phyloP scores from a whole-genome alignment of 2,888 invertebrate species.

The Melieria omissa region DNA sequence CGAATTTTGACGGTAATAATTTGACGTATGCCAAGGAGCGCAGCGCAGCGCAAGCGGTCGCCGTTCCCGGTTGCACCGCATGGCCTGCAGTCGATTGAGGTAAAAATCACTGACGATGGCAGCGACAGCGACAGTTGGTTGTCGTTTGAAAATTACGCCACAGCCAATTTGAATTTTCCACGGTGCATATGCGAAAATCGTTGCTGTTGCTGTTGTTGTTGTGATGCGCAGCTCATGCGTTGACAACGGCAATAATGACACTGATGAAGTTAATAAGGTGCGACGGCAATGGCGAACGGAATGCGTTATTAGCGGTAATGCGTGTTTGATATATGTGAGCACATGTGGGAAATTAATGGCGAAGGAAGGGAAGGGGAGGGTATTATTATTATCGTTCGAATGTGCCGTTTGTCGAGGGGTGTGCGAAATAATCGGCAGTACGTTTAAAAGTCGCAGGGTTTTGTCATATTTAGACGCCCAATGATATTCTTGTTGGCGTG shows the following conservation, averaged over 20 bases:
- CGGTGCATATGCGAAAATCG: conserved; percentile 12
- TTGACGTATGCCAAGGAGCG: conserved; percentile 13
- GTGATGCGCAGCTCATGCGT: neutral
- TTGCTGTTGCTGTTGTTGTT: neutral
- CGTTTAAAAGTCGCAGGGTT: too few relatives aligned
- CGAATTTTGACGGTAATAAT: conserved; percentile 2
- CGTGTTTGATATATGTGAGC: too few relatives aligned
- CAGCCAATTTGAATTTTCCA: conserved; percentile 6
- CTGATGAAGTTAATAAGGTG: conserved; percentile 1
- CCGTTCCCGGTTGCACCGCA: too few relatives aligned
- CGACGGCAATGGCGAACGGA: neutral
- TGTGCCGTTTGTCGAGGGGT: too few relatives aligned
- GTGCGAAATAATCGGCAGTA: too few relatives aligned
- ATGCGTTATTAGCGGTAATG: neutral
- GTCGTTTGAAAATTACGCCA: neutral
- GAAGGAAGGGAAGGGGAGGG: too few relatives aligned
- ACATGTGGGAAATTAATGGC: too few relatives aligned
- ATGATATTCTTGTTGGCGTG: too few relatives aligned
- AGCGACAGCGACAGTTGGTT: conserved; percentile 5
- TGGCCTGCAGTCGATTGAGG: too few relatives aligned
- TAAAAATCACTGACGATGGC: neutral
- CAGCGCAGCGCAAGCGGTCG: neutral
- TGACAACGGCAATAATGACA: neutral
- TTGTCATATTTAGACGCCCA: too few relatives aligned
- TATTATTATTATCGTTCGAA: too few relatives aligned